Evolutionary conservation across 2,888 invertebrate species (phyloP), one percentile per base, ranked within the genome.

Genomic region (Marronus borbonicus): DNA sequence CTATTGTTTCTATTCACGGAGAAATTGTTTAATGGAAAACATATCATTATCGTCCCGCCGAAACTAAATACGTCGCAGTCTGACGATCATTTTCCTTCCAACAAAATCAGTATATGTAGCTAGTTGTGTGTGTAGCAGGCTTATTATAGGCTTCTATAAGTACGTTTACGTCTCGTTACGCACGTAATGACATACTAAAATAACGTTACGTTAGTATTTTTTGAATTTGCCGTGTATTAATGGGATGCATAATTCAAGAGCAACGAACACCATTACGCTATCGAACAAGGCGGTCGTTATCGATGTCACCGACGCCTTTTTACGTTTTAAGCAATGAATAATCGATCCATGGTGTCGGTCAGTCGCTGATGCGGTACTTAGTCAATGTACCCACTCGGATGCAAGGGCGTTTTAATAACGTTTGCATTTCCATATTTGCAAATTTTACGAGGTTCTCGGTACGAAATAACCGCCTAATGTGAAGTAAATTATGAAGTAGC

Each of bases 311-410:
- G n/a, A 52, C 69, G 69, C 69, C 69, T 69, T 50, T 50, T 69
- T 50, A 17, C 69, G 52, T 50, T 69, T 52, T 69, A 69, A 69
- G 52, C 31, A 52, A 69, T 69, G 69, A 69, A 69, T 69, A 69
- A 69, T 50, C 55, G 14, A 69, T 69, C 14, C 52, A 12, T 31
- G 20, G 69, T 69, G n/a, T 52, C 68, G 20, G 28, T 50, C 12
- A 2, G 55, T 58, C 17, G 55, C 55, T 58, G 55, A 58, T 58
- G 55, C 55, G 55, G 8, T 58, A 58, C n/a, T 20, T 20, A 58
- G 20, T 17, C 55, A 20, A 20, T 58, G 24, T 44, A 12, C 44
- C 28, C 60, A 24, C 17, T 24, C 20, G 28, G 10, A 28, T 12
- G 44, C 69, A 69, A 69, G 55, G 52, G 52, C 52, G 69, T 69